Base-by-base conservation (phyloP, 2,888 invertebrate species). In the Rhamnusium bicolor region DNA sequence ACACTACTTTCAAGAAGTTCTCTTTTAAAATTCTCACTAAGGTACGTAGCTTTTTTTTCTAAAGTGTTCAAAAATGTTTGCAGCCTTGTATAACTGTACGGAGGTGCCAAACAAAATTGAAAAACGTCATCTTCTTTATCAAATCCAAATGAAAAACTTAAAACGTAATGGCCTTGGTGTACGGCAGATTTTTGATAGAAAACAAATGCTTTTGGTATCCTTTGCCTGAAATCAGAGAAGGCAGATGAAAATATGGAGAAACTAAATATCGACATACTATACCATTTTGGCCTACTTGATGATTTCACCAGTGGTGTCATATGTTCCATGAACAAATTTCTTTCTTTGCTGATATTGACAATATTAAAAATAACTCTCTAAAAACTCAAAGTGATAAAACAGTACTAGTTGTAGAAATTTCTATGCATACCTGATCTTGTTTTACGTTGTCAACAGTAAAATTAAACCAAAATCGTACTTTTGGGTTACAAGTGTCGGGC, bases 361-460 rank as follows among this genome's bases (percentile, higher is more conserved):
- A 99, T 93, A 87, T 98, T 98, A 89, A 99, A 98, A 82, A 99
- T 94, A 2, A 98, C 98, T 79, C 97, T 92, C 95, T 96, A 91
- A 71, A 92, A 91, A 73, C 71, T 72, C n/a, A 75, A 60, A 49
- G n/a, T 19, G 16, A 62, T 21, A 32, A 69, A 51, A 61, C 47
- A 66, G 3, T 29, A 18, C n/a, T n/a, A n/a, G n/a, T n/a, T n/a
- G n/a, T n/a, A n/a, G n/a, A n/a, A 32, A 1, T 61, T 2, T 32
- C 46, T 29, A 40, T n/a, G n/a, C n/a, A n/a, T 85, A 94, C 95
- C 91, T 98, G 98, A 87, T 98, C 97, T 74, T 94, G 92, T 82
- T 94, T 94, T 0, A 96, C 96, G 87, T 99, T 99, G 87, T 98
- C 98, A 46, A 99, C 98, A 0, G 98, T 97, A 86, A 99, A 99